Evolutionary conservation across 2,888 invertebrate genomes (phyloP).

Genomic region (Chloromyia formosa): DNA sequence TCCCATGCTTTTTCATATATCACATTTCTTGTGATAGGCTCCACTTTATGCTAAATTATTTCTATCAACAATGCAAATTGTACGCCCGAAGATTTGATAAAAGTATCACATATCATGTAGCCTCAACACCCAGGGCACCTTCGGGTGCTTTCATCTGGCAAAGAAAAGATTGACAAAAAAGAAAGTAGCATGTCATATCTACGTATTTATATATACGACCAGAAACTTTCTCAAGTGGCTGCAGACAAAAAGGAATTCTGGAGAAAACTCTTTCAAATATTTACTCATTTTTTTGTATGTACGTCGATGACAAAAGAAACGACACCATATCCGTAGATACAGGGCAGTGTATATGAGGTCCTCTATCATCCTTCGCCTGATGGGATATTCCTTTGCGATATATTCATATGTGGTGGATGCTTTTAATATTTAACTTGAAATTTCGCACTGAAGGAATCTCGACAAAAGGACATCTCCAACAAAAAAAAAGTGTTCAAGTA

Average conservation of each 20-base stretch:
- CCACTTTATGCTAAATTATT: slow-evolving; percentile 10
- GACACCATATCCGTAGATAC: neutral
- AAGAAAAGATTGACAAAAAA: neutral
- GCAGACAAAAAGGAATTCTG: slow-evolving; percentile 1
- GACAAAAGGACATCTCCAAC: neutral
- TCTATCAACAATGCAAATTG: slow-evolving; percentile 4
- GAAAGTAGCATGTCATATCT: neutral
- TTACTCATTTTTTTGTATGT: too few relatives aligned
- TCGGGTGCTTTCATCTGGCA: neutral
- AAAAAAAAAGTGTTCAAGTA: too few relatives aligned
- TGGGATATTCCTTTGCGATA: neutral
- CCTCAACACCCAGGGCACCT: neutral
- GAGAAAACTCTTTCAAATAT: slow-evolving; percentile 42
- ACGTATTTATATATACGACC: neutral
- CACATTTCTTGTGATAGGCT: slow-evolving; percentile 2
- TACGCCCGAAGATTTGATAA: neutral
- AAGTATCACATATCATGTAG: neutral
- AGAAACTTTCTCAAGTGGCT: slow-evolving; percentile 14
- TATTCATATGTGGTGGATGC: neutral
- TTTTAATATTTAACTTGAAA: slow-evolving; percentile 29
- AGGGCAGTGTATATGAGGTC: too few relatives aligned
- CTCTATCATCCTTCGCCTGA: too few relatives aligned
- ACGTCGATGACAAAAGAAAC: slow-evolving; percentile 12
- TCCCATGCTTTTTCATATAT: neutral
- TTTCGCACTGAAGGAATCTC: slow-evolving; percentile 16